phyloP scores from a whole-genome alignment of 2,797 vertebrate species.

The Spondyliosoma cantharus region DNA sequence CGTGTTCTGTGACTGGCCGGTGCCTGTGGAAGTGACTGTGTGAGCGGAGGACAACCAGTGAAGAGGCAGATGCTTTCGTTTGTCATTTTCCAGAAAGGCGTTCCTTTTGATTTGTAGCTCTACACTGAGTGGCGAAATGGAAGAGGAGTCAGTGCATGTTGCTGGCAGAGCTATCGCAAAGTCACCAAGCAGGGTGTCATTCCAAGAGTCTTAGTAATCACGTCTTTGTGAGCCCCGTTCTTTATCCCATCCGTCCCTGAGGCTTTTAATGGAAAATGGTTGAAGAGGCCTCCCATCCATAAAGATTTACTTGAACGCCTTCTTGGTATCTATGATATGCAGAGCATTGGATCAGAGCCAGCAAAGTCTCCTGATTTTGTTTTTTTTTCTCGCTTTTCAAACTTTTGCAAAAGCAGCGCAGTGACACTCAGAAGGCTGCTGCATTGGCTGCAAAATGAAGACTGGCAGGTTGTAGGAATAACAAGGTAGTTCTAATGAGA shows the following conservation, averaged over 20 bases:
- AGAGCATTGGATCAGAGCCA: constrained; percentile 68
- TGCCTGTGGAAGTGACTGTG: constrained; percentile 57
- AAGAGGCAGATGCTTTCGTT: constrained; percentile 79
- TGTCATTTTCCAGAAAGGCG: constrained; percentile 75
- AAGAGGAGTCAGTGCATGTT: constrained; percentile 57
- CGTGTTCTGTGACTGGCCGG: constrained; percentile 58
- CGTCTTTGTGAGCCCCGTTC: constrained; percentile 71
- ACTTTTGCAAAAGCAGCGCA: constrained; percentile 65
- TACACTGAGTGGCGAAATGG: constrained; percentile 60
- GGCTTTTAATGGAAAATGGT: constrained; percentile 74
- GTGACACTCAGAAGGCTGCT: constrained; percentile 44
- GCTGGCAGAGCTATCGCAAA: constrained; percentile 70
- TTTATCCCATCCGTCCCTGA: constrained; percentile 73
- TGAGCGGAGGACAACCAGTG: constrained; percentile 61
- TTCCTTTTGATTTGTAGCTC: constrained; percentile 74
- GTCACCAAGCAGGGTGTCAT: constrained; percentile 70
- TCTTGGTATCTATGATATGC: constrained; percentile 75
- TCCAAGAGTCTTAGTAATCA: constrained; percentile 81
- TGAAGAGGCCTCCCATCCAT: constrained; percentile 51
- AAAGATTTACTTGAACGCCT: constrained; percentile 75
- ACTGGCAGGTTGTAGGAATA: constrained; percentile 72
- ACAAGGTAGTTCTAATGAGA: constrained; percentile 78
- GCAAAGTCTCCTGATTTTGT: constrained; percentile 66
- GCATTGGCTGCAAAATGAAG: constrained; percentile 62
- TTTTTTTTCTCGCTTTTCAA: constrained; percentile 66